Percentiles rank a stretch among this genome's conserved stretches.
Conservation (phyloP, 2,797 vertebrate genomes). For the Borostomias antarcticus region DNA sequence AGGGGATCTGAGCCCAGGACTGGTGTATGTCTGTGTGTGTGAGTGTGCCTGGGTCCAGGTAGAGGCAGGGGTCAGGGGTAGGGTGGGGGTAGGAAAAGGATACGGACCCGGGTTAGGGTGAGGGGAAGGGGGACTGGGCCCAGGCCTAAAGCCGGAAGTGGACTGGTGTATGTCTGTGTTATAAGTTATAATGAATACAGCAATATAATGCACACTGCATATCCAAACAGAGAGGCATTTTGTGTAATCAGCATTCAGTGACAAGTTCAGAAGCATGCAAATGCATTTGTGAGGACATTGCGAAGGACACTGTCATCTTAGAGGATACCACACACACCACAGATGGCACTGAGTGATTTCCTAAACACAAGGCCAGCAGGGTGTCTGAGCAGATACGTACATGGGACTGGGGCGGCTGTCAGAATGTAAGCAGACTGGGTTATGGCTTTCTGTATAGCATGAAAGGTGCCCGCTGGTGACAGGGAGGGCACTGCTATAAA, state of each 20-base stretch:
- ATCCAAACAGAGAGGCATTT: conserved; percentile 34
- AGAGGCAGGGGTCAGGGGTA: no score
- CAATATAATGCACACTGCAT: no score
- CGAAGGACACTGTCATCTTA: conserved; percentile 57
- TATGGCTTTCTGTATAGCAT: conserved; percentile 14
- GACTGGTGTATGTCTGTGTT: no score
- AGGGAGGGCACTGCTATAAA: no score
- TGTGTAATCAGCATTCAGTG: background rate
- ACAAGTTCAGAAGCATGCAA: conserved; percentile 16
- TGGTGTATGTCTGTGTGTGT: no score
- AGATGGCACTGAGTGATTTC: conserved; percentile 43
- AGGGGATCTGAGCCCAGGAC: no score
- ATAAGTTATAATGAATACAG: no score
- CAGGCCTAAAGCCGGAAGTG: no score
- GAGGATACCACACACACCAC: conserved; percentile 29
- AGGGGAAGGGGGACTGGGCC: no score
- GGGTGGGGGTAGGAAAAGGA: no score
- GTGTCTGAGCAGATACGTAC: background rate
- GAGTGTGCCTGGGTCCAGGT: no score
- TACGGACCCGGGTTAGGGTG: no score
- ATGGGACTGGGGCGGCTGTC: conserved; percentile 28
- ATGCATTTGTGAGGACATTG: conserved; percentile 40
- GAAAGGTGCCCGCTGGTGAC: conserved; percentile 27
- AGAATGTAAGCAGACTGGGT: conserved; percentile 26
- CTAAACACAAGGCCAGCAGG: conserved; percentile 54